phyloP scores from a whole-genome alignment of 2,113 vertebrate species.

The Odontophorus gujanensis region DNA sequence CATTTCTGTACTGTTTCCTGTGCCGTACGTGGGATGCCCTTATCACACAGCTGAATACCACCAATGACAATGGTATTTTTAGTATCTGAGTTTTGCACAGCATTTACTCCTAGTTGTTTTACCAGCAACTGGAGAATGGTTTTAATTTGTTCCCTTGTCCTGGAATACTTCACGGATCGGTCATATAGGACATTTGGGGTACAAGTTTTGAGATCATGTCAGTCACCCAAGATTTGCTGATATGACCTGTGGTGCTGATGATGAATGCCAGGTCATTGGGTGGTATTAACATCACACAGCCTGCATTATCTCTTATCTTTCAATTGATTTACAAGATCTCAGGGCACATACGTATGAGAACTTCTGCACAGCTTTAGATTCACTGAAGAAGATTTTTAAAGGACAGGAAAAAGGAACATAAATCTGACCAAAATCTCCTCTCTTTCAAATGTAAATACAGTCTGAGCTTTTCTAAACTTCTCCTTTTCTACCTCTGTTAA shows the following conservation, averaged over 20 bases:
- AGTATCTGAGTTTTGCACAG: not conserved
- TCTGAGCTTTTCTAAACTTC: not conserved
- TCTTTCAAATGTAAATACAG: not conserved
- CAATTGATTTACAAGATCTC: slow-evolving; percentile 22
- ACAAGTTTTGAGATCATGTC: not conserved
- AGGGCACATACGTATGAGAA: not conserved
- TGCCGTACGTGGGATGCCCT: not conserved
- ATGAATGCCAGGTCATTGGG: slow-evolving; percentile 30
- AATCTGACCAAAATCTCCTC: not conserved
- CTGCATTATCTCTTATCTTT: slow-evolving; percentile 1
- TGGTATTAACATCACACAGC: slow-evolving; percentile 68
- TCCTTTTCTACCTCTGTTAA: not conserved
- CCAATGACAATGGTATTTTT: not conserved
- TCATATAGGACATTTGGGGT: slow-evolving; percentile 18
- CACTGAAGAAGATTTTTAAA: not conserved
- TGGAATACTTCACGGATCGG: slow-evolving; percentile 21
- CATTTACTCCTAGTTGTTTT: not conserved
- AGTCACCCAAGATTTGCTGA: slow-evolving; percentile 33
- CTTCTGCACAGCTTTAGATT: not conserved
- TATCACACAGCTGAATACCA: not conserved
- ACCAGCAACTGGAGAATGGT: not conserved
- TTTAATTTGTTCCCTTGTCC: not conserved
- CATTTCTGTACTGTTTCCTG: not conserved
- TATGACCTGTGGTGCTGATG: slow-evolving; percentile 25
- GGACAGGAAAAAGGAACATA: not conserved